phyloP scores from a whole-genome alignment of 2,888 invertebrate species.

The Lottia gigantea region DNA sequence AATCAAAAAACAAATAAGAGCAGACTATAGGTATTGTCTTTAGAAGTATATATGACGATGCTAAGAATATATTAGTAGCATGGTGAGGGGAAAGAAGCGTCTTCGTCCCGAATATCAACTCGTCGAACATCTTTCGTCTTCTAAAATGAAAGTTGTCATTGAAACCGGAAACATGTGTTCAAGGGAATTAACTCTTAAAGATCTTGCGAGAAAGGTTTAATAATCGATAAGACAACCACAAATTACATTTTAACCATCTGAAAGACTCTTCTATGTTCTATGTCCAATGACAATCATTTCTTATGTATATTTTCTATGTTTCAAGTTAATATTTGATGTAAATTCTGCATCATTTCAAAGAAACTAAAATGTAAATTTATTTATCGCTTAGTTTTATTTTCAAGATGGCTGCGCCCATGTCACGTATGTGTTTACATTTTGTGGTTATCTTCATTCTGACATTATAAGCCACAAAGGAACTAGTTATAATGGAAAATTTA shows the following conservation, averaged over 20 bases:
- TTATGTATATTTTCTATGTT: too few species aligned
- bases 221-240: neutral
- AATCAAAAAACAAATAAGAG: conserved; percentile 49
- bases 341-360: neutral
- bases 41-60: conserved; percentile 44
- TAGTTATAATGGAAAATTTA: conserved; percentile 43
- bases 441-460: too few species aligned
- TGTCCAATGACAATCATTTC: too few species aligned
- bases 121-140: neutral
- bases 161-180: neutral
- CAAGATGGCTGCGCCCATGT: conserved; percentile 17
- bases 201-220: neutral
- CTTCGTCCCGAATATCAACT: conserved; percentile 15
- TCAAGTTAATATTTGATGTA: too few species aligned
- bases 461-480: too few species aligned
- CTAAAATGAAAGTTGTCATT: neutral
- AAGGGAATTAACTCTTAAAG: neutral
- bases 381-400: conserved; percentile 9
- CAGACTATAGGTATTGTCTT: conserved; percentile 52
- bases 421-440: neutral
- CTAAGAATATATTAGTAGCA: conserved; percentile 50
- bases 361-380: neutral
- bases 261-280: too few species aligned
- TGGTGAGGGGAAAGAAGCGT: conserved; percentile 48
- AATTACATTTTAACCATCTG: too few species aligned